Evolutionary conservation across 2,888 invertebrate genomes (phyloP).

Genomic region (Pseudolycoriella hygida): DNA sequence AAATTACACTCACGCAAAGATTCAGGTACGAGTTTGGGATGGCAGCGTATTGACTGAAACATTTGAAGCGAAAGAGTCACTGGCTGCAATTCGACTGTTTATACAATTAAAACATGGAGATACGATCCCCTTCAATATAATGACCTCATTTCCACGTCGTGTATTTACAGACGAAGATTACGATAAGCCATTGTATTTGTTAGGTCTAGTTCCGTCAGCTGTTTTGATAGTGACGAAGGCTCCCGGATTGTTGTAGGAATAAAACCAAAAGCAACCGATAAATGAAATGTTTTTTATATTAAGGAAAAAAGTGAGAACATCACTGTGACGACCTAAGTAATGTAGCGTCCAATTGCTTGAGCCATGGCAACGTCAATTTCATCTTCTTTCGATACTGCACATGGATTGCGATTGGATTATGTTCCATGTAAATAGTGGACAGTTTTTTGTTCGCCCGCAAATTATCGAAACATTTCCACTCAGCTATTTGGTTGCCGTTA

Average conservation of each 20-base stretch:
- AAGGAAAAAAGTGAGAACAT: no score
- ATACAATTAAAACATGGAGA: constrained; percentile 65
- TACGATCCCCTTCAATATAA: constrained; percentile 59
- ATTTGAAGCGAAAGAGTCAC: constrained; percentile 71
- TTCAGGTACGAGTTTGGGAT: constrained; percentile 63
- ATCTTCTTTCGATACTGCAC: constrained; percentile 81
- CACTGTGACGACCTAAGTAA: no score
- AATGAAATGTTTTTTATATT: no score
- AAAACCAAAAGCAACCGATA: no score
- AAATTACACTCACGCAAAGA: constrained; percentile 45
- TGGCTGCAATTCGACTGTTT: constrained; percentile 79
- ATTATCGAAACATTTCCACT: constrained; percentile 69
- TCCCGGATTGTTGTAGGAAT: no score
- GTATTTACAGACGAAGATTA: constrained; percentile 76
- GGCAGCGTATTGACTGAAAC: constrained; percentile 55
- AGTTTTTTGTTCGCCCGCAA: constrained; percentile 49
- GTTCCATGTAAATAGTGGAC: constrained; percentile 79
- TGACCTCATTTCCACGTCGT: constrained; percentile 84
- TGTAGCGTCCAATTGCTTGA: constrained; percentile 92
- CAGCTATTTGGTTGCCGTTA: constrained; percentile 74
- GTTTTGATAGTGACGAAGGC: constrained; percentile 56
- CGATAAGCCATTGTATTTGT: constrained; percentile 63
- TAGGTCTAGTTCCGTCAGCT: constrained; percentile 75
- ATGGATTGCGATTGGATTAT: constrained; percentile 75
- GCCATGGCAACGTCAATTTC: constrained; percentile 60